Conservation (phyloP, 2,797 vertebrate genomes). For the Lithobates sylvaticus region DNA sequence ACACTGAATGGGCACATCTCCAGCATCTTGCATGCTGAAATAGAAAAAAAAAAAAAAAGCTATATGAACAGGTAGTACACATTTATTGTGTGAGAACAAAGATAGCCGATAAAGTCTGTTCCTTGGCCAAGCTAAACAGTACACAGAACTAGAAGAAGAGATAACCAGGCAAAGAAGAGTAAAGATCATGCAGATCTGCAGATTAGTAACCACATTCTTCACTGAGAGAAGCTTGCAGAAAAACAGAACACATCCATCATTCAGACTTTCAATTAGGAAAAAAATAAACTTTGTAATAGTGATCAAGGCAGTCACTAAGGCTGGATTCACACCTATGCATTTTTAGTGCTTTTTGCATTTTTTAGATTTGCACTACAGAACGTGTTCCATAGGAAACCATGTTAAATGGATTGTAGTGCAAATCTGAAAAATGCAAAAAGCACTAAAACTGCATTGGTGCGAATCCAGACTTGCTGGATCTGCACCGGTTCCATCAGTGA, state of each 20-base stretch:
- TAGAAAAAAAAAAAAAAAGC: conserved; percentile 15
- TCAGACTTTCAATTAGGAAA: background rate
- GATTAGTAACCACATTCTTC: background rate
- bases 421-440: too few relatives aligned
- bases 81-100: background rate
- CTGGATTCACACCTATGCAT: too few relatives aligned
- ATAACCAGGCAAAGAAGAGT: background rate
- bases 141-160: background rate
- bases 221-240: background rate
- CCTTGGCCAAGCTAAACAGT: background rate
- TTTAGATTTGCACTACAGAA: too few relatives aligned
- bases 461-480: too few relatives aligned
- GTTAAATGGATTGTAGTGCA: too few relatives aligned
- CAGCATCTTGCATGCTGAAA: conserved; percentile 91
- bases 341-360: too few relatives aligned
- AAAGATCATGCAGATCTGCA: conserved; percentile 16
- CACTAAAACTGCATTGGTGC: too few relatives aligned
- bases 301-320: too few relatives aligned
- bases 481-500: too few relatives aligned
- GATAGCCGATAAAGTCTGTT: background rate
- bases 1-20: conserved; percentile 93
- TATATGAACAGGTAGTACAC: background rate
- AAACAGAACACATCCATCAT: background rate
- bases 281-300: too few relatives aligned
- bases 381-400: too few relatives aligned